phyloP scores from a whole-genome alignment of 2,113 vertebrate genomes.

The Actenoides hombroni region DNA sequence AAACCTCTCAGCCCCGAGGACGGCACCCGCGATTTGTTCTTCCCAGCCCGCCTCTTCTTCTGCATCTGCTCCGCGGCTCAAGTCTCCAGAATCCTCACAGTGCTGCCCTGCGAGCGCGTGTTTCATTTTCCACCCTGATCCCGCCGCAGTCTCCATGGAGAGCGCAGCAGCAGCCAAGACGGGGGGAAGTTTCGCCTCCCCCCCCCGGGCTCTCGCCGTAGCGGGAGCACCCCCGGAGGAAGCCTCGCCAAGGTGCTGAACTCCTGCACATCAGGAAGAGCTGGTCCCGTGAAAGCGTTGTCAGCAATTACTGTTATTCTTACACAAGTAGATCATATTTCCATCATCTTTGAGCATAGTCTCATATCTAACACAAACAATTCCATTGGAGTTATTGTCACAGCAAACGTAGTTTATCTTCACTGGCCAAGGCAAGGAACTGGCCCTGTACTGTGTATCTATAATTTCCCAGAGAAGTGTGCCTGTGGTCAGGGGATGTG shows the following conservation, averaged over 20 bases:
- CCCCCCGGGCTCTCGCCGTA: not conserved
- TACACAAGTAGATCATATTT: rapidly evolving
- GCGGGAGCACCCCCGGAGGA: not conserved
- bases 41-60: not conserved
- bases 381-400: not conserved
- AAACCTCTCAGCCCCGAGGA: not conserved
- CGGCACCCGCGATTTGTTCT: too few species aligned
- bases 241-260: rapidly evolving
- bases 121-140: too few species aligned
- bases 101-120: too few species aligned
- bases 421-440: not conserved
- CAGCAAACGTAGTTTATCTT: not conserved
- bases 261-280: not conserved
- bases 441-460: rapidly evolving
- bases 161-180: not conserved
- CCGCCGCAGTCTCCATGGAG: not conserved
- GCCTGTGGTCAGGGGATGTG: not conserved
- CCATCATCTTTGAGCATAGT: rapidly evolving
- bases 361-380: rapidly evolving
- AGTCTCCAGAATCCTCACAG: rapidly evolving
- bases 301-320: rapidly evolving
- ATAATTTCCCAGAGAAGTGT: not conserved
- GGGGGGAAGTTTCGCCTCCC: rapidly evolving
- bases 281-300: rapidly evolving
- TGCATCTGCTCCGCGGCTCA: not conserved